Base-by-base conservation (phyloP, 2,888 invertebrate genomes). In the Platycnemis pennipes region DNA sequence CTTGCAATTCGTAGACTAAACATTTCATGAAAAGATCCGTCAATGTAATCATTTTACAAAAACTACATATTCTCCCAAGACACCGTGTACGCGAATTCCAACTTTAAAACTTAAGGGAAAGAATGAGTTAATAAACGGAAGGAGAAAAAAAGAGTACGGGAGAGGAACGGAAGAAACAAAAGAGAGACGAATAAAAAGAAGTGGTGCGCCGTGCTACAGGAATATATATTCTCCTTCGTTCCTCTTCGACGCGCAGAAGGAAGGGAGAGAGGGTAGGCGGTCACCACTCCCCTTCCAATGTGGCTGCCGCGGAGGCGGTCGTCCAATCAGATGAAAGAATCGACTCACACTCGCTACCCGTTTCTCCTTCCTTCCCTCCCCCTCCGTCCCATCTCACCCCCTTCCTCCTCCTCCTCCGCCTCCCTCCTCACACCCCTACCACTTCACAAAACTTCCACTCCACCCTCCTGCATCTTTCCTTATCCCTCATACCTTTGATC, bases 321-420 rank as follows among this genome's bases (percentile, higher is more conserved):
- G 63, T 91, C 91, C 91, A 91, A 91, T 91, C 91, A 91, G 91
- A 91, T 63, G 91, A 91, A 89, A 56, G 89, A 89, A 89, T 89
- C 89, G 89, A 56, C 89, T 89, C 89, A 89, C 89, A 89, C 89
- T 91, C 44, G 91, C 91, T 91, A 91, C 91, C 91, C 63, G 91
- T 91, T 63, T 63, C 63, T 91, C 91, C 89, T 45, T n/a, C 86
- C 37, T 44, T 86, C 88, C 22, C n/a, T 22, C 49, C 42, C 46
- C 49, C 88, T 49, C 88, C n/a, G 31, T 53, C 56, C 42, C 37
- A 37, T 56, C 42, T 46, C 42, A 11, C 46, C 53, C 0, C 85
- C 22, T 44, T 22, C 44, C 85, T 42, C 11, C 31, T 5, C 37
- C 53, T 3, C 89, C 22, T 22, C 22, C 45, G n/a, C 45, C 26